Conservation (phyloP, 2,888 invertebrate genomes). For the Drosophila ezoana region DNA sequence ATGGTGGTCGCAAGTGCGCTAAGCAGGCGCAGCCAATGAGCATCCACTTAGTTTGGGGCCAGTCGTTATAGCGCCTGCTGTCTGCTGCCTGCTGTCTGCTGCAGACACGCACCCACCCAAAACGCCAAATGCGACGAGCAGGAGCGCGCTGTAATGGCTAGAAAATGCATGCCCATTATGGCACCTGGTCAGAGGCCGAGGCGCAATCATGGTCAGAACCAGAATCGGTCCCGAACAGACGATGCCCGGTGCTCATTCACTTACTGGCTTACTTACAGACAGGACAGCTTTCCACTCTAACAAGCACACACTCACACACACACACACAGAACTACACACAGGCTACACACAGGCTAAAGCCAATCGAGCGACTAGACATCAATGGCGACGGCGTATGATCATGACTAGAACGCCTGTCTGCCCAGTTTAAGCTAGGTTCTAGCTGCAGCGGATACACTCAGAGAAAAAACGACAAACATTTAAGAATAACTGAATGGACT, state of each 20-base stretch:
- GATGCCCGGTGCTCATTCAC: constrained; percentile 59
- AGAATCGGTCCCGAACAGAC: not conserved
- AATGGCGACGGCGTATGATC: constrained; percentile 59
- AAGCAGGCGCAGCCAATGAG: constrained; percentile 65
- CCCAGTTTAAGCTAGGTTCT: constrained; percentile 1
- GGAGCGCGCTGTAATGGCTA: constrained; percentile 58
- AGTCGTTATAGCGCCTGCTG: constrained; percentile 27
- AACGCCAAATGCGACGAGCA: constrained; percentile 20
- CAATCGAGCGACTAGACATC: constrained; percentile 61
- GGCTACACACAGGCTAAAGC: constrained; percentile 22
- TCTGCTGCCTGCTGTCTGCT: not conserved
- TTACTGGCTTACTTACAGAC: constrained; percentile 75
- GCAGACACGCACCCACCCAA: constrained; percentile 75
- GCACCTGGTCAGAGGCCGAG: constrained; percentile 66
- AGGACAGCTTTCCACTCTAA: constrained; percentile 64
- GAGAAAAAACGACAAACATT: not conserved
- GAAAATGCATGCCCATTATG: constrained; percentile 76
- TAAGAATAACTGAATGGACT: too few species aligned
- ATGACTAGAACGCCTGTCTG: constrained; percentile 23
- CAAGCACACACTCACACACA: constrained; percentile 57
- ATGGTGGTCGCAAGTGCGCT: constrained; percentile 25
- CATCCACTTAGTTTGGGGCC: constrained; percentile 32
- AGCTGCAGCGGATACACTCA: constrained; percentile 6
- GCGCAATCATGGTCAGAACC: constrained; percentile 7
- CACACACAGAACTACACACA: constrained; percentile 37